A percentile compares a stretch with the other conserved stretches of the same genome.
Evolutionary conservation across 2,888 invertebrate species (phyloP).

Genomic region (Harpalus rubripes): DNA sequence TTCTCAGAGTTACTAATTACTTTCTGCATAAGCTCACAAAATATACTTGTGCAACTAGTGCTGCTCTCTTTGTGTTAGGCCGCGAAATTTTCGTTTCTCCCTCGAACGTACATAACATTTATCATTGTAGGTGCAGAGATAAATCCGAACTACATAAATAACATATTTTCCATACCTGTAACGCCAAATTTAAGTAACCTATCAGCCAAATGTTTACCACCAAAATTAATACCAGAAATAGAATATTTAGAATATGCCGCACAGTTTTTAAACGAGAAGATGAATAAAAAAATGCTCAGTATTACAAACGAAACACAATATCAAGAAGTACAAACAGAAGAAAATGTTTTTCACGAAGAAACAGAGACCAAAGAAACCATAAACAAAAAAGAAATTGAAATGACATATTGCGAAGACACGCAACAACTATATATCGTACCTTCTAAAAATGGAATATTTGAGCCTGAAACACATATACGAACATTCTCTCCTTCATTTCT

Average conservation of each 20-base stretch:
- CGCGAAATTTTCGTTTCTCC: no score
- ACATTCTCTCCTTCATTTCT: constrained; percentile 59
- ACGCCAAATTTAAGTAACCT: constrained; percentile 52
- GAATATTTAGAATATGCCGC: constrained; percentile 56
- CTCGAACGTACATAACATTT: neutral
- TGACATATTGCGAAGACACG: constrained; percentile 68
- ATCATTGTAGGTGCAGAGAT: constrained; percentile 45
- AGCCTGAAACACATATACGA: constrained; percentile 46
- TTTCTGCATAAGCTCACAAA: no score
- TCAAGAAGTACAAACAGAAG: constrained; percentile 54
- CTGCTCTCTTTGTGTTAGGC: no score
- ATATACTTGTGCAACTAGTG: no score
- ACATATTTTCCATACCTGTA: constrained; percentile 57
- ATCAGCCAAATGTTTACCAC: neutral
- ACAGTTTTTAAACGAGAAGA: constrained; percentile 53
- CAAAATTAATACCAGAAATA: constrained; percentile 45
- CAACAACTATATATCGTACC: constrained; percentile 68
- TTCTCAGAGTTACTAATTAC: no score
- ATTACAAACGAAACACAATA: constrained; percentile 57
- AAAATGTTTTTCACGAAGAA: constrained; percentile 20
- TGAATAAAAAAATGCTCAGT: constrained; percentile 49
- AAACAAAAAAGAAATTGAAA: constrained; percentile 57
- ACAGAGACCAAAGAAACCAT: neutral
- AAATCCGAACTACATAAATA: constrained; percentile 57
- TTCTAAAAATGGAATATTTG: constrained; percentile 68